A percentile compares a stretch with the other conserved stretches of the same genome.
These are phyloP conservation scores for Chelonus formosanus DNA, from an alignment of 2,888 invertebrate genomes.

Conservation along the genomic window DNA sequence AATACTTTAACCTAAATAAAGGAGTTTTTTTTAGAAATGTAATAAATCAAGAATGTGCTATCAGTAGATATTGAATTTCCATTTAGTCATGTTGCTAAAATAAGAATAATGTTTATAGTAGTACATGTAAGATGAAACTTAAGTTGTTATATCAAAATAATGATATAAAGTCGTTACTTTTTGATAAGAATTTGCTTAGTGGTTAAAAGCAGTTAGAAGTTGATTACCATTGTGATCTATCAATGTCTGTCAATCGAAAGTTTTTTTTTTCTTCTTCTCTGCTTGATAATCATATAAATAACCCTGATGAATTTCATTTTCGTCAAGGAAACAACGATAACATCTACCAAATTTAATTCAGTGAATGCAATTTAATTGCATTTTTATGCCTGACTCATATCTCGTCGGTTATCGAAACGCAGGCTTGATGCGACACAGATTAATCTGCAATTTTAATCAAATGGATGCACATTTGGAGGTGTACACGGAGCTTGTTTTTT, in stretches of 20 bases:
- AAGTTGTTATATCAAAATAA: conserved; percentile 4
- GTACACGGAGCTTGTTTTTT: no score
- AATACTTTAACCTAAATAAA: no score
- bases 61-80: conserved; percentile 1
- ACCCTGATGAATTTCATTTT: conserved; percentile 2
- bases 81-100: no score
- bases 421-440: no score
- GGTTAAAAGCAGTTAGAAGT: neutral
- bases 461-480: no score
- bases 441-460: no score
- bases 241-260: conserved; percentile 3
- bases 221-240: conserved; percentile 3
- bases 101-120: no score
- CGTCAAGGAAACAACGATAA: neutral
- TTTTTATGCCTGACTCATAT: neutral
- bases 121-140: neutral
- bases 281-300: neutral
- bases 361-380: neutral
- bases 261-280: neutral
- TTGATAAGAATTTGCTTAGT: neutral
- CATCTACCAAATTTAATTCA: neutral
- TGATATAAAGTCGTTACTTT: neutral
- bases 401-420: neutral
- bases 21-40: no score
- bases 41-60: conserved; percentile 5